Evolutionary conservation across 2,797 vertebrate species (phyloP).

Genomic region (Huso huso): DNA sequence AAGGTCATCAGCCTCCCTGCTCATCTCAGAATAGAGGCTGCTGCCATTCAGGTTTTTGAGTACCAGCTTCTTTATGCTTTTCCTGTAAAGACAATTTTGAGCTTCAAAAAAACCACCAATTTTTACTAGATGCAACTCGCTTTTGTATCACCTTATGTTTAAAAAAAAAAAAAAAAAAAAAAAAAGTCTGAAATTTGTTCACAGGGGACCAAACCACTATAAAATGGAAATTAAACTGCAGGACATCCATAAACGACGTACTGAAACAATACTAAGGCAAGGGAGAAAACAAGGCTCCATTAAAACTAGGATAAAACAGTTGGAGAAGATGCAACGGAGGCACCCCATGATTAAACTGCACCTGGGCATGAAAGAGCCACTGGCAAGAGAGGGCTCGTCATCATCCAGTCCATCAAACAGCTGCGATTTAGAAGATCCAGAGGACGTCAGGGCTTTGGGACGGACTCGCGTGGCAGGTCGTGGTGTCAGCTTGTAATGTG

Average conservation of each 20-base stretch:
- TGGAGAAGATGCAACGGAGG: no score
- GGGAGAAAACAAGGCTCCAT: no score
- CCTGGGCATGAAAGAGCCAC: conserved; percentile 87
- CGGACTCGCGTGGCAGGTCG: conserved; percentile 83
- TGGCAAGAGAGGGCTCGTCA: conserved; percentile 77
- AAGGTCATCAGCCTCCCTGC: conserved; percentile 70
- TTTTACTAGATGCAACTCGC: no score
- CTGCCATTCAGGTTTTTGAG: conserved; percentile 83
- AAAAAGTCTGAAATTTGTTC: no score
- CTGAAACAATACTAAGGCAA: no score
- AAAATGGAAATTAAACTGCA: no score
- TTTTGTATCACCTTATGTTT: no score
- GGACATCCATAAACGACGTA: no score
- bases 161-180: no score
- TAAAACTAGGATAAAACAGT: no score
- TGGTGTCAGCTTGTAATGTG: conserved; percentile 88
- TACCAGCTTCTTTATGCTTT: conserved; percentile 92
- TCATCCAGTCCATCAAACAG: conserved; percentile 92
- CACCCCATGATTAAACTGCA: conserved; percentile 29
- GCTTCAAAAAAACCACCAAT: no score
- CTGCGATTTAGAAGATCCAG: conserved; percentile 77
- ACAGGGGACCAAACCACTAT: no score
- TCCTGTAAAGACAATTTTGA: conserved; percentile 49
- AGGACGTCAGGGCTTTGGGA: conserved; percentile 80
- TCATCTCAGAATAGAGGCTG: conserved; percentile 73